These are phyloP conservation scores for Formicarius rufipectus DNA, from an alignment of 2,113 vertebrate species.

Conservation along the genomic window DNA sequence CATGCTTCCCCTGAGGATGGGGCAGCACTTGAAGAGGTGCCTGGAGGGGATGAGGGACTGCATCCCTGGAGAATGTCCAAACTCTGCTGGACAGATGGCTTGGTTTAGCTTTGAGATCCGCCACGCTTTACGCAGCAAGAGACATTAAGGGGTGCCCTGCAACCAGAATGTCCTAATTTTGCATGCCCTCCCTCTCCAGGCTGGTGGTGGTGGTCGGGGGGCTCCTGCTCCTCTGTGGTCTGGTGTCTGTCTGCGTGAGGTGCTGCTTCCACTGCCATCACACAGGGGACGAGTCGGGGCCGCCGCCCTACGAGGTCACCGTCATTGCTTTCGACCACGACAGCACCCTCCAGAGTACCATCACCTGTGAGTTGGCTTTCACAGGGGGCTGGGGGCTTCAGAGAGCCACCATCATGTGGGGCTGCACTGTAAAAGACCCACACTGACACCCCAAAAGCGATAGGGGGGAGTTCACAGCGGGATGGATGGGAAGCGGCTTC, in stretches of 20 bases:
- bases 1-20: neutral
- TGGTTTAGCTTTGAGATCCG: neutral
- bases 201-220: slow-evolving; percentile 64
- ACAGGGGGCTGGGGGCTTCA: neutral
- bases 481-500: rapidly evolving
- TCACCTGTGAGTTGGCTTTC: slow-evolving; percentile 74
- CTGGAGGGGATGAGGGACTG: neutral
- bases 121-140: neutral
- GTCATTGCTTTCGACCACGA: slow-evolving; percentile 82
- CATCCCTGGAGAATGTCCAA: neutral
- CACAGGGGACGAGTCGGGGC: slow-evolving; percentile 26
- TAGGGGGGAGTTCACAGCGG: neutral
- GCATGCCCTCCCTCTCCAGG: slow-evolving; percentile 45
- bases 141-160: neutral
- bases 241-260: slow-evolving; percentile 66
- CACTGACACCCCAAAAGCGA: neutral
- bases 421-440: neutral
- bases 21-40: neutral
- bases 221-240: slow-evolving; percentile 72
- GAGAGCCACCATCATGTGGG: rapidly evolving
- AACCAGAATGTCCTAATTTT: neutral
- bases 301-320: slow-evolving; percentile 74
- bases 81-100: neutral
- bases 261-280: slow-evolving; percentile 70
- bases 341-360: slow-evolving; percentile 79